Evolutionary conservation across 2,797 vertebrate species (phyloP).

Genomic region (Cichlasoma orientale): DNA sequence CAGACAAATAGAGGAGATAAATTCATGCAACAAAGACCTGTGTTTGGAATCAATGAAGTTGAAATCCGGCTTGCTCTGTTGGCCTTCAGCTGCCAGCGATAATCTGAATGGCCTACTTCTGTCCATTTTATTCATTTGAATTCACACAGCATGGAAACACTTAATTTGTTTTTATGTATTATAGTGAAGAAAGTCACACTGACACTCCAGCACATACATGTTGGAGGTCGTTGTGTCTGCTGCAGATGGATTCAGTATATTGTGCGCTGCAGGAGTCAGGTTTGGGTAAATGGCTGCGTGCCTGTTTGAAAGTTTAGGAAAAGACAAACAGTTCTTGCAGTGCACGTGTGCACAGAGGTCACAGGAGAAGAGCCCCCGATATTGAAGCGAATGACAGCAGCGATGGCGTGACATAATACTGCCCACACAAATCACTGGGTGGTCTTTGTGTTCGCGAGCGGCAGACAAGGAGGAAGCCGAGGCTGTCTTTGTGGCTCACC

Average conservation of each 20-base stretch:
- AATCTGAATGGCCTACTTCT: not conserved
- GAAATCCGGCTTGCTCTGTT: not conserved
- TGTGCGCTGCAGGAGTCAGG: not conserved
- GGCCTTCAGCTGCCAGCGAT: not conserved
- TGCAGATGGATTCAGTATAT: not conserved
- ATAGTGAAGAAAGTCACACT: not conserved
- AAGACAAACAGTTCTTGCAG: constrained; percentile 17
- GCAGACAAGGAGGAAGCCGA: constrained; percentile 17
- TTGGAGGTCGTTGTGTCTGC: not conserved
- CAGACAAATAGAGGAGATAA: not conserved
- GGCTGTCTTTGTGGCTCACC: constrained; percentile 12
- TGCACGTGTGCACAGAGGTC: not conserved
- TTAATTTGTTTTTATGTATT: not conserved
- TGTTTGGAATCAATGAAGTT: not conserved
- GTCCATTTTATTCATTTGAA: not conserved
- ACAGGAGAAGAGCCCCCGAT: constrained; percentile 14
- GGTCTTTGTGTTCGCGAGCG: constrained; percentile 33
- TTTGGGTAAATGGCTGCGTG: not conserved
- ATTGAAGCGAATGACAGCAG: constrained; percentile 55
- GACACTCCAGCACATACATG: no score
- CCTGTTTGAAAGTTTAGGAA: constrained; percentile 41
- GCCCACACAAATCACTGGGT: constrained; percentile 42
- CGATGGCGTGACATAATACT: constrained; percentile 33
- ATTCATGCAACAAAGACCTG: not conserved
- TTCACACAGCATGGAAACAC: not conserved